A percentile compares a stretch with the other conserved stretches of the same genome.
These are phyloP conservation scores for Cryptoprocta ferox DNA, from an alignment of 2,797 vertebrate species.

Conservation along the genomic window DNA sequence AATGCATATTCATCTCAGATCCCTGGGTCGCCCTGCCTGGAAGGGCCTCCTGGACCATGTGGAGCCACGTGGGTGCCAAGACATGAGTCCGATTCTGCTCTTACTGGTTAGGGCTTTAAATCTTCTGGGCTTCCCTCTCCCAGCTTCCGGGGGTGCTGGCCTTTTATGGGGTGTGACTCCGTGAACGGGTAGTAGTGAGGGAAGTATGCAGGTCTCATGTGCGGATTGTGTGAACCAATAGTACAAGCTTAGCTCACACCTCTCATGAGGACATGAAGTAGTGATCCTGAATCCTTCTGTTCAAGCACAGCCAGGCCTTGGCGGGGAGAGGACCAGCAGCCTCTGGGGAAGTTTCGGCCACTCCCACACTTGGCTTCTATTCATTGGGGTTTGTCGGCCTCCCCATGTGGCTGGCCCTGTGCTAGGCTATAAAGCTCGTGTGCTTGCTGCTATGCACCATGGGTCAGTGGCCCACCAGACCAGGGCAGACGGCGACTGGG, in stretches of 20 bases:
- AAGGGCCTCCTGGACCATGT: constrained; percentile 37
- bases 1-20: constrained; percentile 70
- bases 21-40: background rate
- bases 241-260: background rate
- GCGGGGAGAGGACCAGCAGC: background rate
- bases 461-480: background rate
- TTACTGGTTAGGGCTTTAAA: background rate
- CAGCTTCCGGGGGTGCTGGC: background rate
- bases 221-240: background rate
- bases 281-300: background rate
- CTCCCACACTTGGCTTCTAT: background rate
- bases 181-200: background rate
- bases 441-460: background rate
- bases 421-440: background rate
- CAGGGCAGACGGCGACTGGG: background rate
- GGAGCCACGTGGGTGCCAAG: background rate
- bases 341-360: background rate
- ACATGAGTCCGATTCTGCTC: background rate
- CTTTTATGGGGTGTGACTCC: background rate
- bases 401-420: background rate
- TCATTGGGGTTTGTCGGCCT: background rate
- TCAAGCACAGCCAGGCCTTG: background rate
- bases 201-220: background rate
- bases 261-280: background rate
- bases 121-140: background rate